These are phyloP conservation scores for Ictalurus furcatus DNA, from an alignment of 2,113 vertebrate genomes.

Conservation along the genomic window DNA sequence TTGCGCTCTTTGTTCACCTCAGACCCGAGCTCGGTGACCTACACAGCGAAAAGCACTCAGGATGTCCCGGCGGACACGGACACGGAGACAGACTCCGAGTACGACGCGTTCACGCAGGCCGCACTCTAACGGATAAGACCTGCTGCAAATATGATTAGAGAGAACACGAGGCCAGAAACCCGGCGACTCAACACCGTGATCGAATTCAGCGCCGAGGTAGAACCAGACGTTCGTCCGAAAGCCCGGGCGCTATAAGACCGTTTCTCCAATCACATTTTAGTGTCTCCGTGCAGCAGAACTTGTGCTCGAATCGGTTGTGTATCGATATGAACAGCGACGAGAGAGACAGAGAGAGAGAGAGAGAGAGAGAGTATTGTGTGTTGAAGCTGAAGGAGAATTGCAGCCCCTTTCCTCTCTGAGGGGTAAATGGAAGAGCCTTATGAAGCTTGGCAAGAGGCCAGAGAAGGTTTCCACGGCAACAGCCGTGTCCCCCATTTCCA, in stretches of 20 bases:
- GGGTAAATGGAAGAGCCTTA: conserved; percentile 73
- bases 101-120: background rate
- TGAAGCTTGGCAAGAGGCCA: conserved; percentile 72
- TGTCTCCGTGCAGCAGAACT: background rate
- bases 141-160: conserved; percentile 46
- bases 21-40: conserved; percentile 29
- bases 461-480: conserved; percentile 72
- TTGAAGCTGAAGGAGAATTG: conserved; percentile 43
- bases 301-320: background rate
- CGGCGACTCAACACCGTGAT: conserved; percentile 27
- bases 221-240: background rate
- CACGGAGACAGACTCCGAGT: background rate
- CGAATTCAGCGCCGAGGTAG: conserved; percentile 7
- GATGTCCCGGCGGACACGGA: conserved; percentile 6
- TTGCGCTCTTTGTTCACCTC: background rate
- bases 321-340: background rate
- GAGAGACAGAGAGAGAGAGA: background rate
- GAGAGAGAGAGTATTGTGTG: conserved; percentile 35
- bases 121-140: conserved; percentile 41
- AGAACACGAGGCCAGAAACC: conserved; percentile 37
- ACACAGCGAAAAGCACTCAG: conserved; percentile 18
- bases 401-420: conserved; percentile 56
- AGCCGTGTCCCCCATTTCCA: conserved; percentile 32
- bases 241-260: background rate
- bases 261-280: background rate